phyloP scores from a whole-genome alignment of 1,140 invertebrate species.

The Teleogryllus occipitalis region DNA sequence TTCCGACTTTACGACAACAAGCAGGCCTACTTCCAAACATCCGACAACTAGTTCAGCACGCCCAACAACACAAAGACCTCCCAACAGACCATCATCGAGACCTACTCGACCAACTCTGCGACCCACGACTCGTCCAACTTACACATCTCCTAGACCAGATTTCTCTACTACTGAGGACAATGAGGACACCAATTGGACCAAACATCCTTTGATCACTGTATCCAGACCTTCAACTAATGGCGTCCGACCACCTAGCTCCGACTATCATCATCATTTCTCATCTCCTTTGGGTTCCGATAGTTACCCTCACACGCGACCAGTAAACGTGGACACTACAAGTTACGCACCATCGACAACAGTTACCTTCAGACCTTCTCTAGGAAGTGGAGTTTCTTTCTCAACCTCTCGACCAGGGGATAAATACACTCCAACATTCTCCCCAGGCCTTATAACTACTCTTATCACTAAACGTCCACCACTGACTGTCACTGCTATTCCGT shows the following conservation, averaged over 20 bases:
- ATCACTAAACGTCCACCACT: neutral
- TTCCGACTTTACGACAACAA: conserved; percentile 44
- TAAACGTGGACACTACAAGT: neutral
- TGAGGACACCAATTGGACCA: neutral
- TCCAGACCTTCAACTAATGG: neutral
- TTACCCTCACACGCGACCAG: neutral
- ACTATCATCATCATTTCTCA: neutral
- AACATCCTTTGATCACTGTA: neutral
- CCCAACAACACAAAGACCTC: conserved; percentile 37
- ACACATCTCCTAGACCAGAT: neutral
- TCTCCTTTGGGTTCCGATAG: neutral
- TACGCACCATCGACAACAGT: neutral
- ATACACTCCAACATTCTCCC: neutral
- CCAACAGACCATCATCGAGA: neutral
- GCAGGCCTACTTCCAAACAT: neutral
- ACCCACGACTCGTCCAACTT: neutral
- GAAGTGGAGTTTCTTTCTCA: neutral
- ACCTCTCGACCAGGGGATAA: neutral
- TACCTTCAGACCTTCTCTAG: neutral
- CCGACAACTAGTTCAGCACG: conserved; percentile 26
- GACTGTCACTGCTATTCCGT: neutral
- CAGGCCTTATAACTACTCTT: neutral
- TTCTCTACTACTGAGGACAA: neutral
- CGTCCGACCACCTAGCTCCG: neutral
- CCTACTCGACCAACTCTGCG: neutral